Conservation (phyloP, 2,797 vertebrate species). For the Rhinophrynus dorsalis region DNA sequence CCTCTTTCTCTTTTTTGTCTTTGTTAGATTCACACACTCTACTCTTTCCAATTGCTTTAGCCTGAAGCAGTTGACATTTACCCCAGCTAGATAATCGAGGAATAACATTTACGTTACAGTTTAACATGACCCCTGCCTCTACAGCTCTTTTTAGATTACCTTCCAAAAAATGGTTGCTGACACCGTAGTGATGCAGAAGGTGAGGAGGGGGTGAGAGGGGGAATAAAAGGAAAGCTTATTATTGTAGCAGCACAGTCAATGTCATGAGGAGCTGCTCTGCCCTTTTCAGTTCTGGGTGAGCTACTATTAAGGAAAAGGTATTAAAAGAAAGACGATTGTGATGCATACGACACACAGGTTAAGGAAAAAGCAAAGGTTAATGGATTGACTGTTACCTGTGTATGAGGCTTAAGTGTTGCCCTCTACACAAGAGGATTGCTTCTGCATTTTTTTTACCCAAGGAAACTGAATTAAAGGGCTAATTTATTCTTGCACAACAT, state of each 20-base stretch:
- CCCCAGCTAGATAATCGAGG: constrained; percentile 93
- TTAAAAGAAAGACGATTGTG: constrained; percentile 76
- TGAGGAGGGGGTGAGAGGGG: constrained; percentile 65
- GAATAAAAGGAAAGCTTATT: constrained; percentile 80
- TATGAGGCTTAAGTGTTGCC: constrained; percentile 76
- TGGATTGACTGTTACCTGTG: constrained; percentile 97
- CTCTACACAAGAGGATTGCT: constrained; percentile 79
- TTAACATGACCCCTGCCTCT: constrained; percentile 93
- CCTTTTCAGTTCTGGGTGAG: constrained; percentile 87
- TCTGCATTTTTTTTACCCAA: constrained; percentile 63
- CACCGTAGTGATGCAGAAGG: constrained; percentile 70
- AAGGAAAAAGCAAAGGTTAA: constrained; percentile 94
- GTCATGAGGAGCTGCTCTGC: constrained; percentile 83
- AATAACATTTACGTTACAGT: constrained; percentile 96
- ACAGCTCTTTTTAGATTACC: constrained; percentile 90
- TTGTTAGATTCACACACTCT: constrained; percentile 61
- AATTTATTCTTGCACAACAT: constrained; percentile 69
- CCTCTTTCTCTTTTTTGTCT: constrained; percentile 54
- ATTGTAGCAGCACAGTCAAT: constrained; percentile 84
- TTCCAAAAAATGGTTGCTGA: constrained; percentile 78
- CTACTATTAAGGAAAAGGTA: constrained; percentile 88
- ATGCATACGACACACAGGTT: constrained; percentile 78
- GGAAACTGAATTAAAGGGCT: constrained; percentile 75
- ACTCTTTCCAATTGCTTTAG: constrained; percentile 76
- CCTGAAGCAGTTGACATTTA: constrained; percentile 94